Evolutionary conservation across 2,888 invertebrate species (phyloP).

Genomic region (Coleophora deauratella): DNA sequence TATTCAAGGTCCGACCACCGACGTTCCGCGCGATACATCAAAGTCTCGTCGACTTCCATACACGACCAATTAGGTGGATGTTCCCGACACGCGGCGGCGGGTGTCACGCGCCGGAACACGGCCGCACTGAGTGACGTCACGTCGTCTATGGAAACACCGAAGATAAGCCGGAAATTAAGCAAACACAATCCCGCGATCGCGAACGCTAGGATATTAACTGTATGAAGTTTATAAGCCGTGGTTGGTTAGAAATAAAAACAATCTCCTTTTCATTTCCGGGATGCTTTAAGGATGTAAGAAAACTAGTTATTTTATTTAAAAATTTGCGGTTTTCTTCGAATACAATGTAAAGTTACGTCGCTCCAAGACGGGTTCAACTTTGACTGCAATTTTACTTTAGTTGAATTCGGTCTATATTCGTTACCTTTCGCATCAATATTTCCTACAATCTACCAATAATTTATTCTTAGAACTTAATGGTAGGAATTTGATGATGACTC

Average conservation of each 20-base stretch:
- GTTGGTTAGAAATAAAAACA: slow-evolving; percentile 4
- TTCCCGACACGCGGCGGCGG: neutral
- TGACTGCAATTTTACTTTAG: too few relatives aligned
- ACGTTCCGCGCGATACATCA: slow-evolving; percentile 50
- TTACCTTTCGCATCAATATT: too few relatives aligned
- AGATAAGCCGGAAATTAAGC: slow-evolving; percentile 39
- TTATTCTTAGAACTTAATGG: too few relatives aligned
- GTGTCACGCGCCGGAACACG: slow-evolving; percentile 15
- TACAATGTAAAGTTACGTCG: too few relatives aligned
- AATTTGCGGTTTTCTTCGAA: too few relatives aligned
- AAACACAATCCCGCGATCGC: slow-evolving; percentile 21
- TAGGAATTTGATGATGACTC: too few relatives aligned
- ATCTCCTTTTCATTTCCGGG: slow-evolving; percentile 1
- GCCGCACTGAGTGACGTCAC: slow-evolving; percentile 6
- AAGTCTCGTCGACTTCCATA: slow-evolving; percentile 48
- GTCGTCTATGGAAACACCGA: slow-evolving; percentile 28
- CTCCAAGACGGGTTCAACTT: too few relatives aligned
- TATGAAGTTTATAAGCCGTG: neutral
- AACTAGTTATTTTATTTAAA: too few relatives aligned
- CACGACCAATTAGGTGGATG: slow-evolving; percentile 17
- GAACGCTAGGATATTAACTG: neutral
- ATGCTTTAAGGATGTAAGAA: neutral
- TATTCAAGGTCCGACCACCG: slow-evolving; percentile 54
- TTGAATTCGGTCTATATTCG: too few relatives aligned
- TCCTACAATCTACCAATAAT: too few relatives aligned